phyloP scores from a whole-genome alignment of 2,113 vertebrate genomes.

The Mola mola region DNA sequence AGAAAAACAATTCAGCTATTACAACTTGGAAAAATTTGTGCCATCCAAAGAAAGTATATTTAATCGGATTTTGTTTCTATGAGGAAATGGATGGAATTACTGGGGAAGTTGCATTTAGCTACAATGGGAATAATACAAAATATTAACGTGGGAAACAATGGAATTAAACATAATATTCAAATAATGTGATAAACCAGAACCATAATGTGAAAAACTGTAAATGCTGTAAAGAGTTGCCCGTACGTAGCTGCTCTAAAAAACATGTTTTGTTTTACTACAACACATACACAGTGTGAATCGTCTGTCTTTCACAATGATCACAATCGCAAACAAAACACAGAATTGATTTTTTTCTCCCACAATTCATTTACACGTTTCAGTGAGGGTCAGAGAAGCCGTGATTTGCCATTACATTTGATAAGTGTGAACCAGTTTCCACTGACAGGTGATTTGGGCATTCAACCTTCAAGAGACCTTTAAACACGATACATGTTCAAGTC shows the following conservation, averaged over 20 bases:
- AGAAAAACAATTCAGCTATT: conserved; percentile 58
- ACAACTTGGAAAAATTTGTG: conserved; percentile 45
- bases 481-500: conserved; percentile 32
- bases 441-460: conserved; percentile 40
- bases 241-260: not conserved
- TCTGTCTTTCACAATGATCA: conserved; percentile 9
- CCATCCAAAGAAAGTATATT: conserved; percentile 32
- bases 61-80: conserved; percentile 41
- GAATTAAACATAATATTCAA: not conserved
- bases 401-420: conserved; percentile 39
- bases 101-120: not conserved
- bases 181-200: not conserved
- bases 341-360: conserved; percentile 31
- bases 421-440: conserved; percentile 28
- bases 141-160: conserved; percentile 16
- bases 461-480: conserved; percentile 40
- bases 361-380: conserved; percentile 22
- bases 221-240: too few species aligned
- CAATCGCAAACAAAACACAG: conserved; percentile 10
- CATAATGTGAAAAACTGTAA: not conserved
- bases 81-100: conserved; percentile 3
- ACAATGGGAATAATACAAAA: conserved; percentile 1
- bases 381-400: conserved; percentile 32
- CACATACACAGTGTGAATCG: not conserved
- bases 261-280: not conserved